Conservation (phyloP, 2,797 vertebrate species). For the Pachyuromys duprasi region DNA sequence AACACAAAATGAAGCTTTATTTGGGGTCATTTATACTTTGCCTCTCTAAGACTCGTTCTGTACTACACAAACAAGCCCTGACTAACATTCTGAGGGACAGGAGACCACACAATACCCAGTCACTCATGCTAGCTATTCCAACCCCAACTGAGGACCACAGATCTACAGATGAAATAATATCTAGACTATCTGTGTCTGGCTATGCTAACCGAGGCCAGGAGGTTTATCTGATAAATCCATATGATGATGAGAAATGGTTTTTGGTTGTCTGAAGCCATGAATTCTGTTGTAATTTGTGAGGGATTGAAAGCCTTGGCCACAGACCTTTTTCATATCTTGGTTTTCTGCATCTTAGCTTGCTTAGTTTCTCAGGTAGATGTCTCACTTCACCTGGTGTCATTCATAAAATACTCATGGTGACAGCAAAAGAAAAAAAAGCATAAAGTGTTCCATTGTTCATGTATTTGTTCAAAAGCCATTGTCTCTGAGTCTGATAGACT, state of each 20-base stretch:
- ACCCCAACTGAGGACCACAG: background rate
- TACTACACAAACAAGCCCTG: background rate
- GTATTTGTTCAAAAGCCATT: background rate
- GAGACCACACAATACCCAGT: background rate
- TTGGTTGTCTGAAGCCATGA: background rate
- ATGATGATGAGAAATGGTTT: background rate
- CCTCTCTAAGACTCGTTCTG: background rate
- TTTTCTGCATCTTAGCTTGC: background rate
- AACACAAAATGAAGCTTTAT: background rate
- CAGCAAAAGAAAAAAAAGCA: background rate
- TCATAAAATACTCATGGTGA: background rate
- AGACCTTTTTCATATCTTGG: background rate
- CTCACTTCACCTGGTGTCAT: background rate
- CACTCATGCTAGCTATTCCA: background rate
- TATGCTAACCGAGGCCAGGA: too few relatives aligned
- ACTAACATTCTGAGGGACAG: background rate
- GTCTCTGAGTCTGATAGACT: background rate
- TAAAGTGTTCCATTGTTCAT: background rate
- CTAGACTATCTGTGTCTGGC: background rate
- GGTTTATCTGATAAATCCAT: background rate
- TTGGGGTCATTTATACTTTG: background rate
- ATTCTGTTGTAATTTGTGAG: background rate
- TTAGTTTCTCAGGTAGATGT: background rate
- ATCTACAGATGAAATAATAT: background rate
- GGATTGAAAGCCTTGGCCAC: background rate